Conservation (phyloP, 2,888 invertebrate genomes). For the Mythimna albipuncta region DNA sequence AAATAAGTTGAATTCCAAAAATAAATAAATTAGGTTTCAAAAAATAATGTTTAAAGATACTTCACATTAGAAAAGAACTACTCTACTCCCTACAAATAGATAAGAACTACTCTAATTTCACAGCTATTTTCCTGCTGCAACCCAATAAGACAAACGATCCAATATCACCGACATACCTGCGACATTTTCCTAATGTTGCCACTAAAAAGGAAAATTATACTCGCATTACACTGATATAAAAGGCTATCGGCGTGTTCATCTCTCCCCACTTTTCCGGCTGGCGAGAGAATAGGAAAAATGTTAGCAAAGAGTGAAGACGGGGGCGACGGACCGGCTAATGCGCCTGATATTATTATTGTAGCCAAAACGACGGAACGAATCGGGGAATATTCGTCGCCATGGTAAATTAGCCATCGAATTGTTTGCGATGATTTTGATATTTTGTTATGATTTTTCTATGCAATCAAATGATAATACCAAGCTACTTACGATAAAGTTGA, state of each 20-base stretch:
- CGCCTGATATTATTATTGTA: slow-evolving; percentile 80
- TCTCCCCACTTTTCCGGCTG: slow-evolving; percentile 78
- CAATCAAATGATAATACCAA: no score
- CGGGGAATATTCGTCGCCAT: slow-evolving; percentile 69
- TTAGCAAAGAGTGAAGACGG: slow-evolving; percentile 68
- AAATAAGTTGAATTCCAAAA: no score
- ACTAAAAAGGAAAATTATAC: slow-evolving; percentile 76
- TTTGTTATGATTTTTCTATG: slow-evolving; percentile 9
- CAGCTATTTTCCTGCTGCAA: slow-evolving; percentile 12
- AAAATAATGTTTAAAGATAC: no score
- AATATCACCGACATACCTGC: slow-evolving; percentile 50
- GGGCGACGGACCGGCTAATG: slow-evolving; percentile 82
- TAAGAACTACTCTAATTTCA: background rate
- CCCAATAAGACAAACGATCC: slow-evolving; percentile 39
- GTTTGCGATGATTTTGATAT: slow-evolving; percentile 44
- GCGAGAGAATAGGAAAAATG: slow-evolving; percentile 70
- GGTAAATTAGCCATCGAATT: slow-evolving; percentile 69
- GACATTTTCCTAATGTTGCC: slow-evolving; percentile 64
- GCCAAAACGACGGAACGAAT: slow-evolving; percentile 80
- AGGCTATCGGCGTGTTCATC: slow-evolving; percentile 78
- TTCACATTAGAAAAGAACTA: background rate
- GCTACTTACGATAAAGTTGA: no score
- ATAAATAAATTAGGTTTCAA: no score
- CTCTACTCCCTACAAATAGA: background rate
- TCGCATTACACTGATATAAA: slow-evolving; percentile 80